Evolutionary conservation across 2,797 vertebrate species (phyloP).

Genomic region (Onychomys torridus): DNA sequence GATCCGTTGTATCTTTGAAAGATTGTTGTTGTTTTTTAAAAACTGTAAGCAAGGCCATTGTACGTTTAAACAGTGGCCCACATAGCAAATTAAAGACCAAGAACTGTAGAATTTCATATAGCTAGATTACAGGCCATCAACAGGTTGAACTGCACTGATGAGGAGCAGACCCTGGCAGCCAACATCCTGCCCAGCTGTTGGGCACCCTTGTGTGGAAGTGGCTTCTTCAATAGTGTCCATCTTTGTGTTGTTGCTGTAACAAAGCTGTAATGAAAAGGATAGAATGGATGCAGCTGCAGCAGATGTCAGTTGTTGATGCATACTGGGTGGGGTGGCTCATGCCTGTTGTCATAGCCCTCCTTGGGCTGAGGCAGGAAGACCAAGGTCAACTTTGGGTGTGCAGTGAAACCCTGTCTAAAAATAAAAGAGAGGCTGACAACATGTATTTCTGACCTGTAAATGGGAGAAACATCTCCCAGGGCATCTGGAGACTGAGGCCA

Average conservation of each 20-base stretch:
- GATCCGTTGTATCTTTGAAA: not conserved
- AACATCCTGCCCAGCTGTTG: no score
- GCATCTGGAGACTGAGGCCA: not conserved
- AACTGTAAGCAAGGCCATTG: not conserved
- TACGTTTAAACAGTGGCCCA: not conserved
- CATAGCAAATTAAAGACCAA: not conserved
- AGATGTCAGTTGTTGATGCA: not conserved
- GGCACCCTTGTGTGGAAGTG: not conserved
- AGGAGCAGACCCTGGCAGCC: not conserved
- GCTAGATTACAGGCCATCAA: not conserved
- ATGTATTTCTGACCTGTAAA: not conserved
- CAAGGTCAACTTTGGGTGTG: not conserved
- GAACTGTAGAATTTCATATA: rapidly evolving
- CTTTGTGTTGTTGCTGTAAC: no score
- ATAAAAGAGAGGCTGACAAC: not conserved
- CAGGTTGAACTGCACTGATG: rapidly evolving
- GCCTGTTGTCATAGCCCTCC: not conserved
- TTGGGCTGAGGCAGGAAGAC: not conserved
- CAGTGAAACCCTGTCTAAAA: not conserved
- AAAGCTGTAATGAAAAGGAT: not conserved
- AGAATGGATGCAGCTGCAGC: not conserved
- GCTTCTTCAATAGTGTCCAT: not conserved
- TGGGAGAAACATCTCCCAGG: not conserved
- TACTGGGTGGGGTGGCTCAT: no score
- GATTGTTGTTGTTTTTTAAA: not conserved